phyloP scores from a whole-genome alignment of 2,888 invertebrate genomes.

The Synanthedon tipuliformis region DNA sequence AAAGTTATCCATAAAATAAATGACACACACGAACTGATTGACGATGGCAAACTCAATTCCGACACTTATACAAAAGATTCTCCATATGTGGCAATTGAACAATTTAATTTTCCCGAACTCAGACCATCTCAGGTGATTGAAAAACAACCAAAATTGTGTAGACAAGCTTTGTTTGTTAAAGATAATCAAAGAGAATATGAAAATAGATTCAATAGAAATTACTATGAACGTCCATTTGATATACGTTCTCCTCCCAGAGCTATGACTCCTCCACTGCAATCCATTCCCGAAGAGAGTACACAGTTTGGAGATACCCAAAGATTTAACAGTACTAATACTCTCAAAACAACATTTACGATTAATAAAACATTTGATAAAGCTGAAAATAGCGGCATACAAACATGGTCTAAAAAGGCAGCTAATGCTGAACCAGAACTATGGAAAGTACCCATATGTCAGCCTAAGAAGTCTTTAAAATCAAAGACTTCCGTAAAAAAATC shows the following conservation, averaged over 20 bases:
- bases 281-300: slow-evolving; percentile 62
- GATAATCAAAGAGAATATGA: slow-evolving; percentile 30
- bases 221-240: slow-evolving; percentile 20
- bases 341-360: slow-evolving; percentile 48
- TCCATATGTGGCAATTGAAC: slow-evolving; percentile 39
- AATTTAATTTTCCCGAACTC: slow-evolving; percentile 19
- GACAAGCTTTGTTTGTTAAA: slow-evolving; percentile 51
- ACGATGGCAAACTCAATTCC: slow-evolving; percentile 48
- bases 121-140: slow-evolving; percentile 34
- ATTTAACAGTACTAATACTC: slow-evolving; percentile 36
- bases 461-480: slow-evolving; percentile 31
- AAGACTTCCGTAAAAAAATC: slow-evolving; percentile 26
- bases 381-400: slow-evolving; percentile 24
- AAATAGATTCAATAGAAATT: slow-evolving; percentile 15
- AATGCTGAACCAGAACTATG: slow-evolving; percentile 45
- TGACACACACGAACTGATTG: slow-evolving; percentile 43
- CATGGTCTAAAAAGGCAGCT: slow-evolving; percentile 53
- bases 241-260: slow-evolving; percentile 47
- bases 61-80: slow-evolving; percentile 69
- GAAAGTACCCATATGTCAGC: slow-evolving; percentile 40
- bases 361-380: slow-evolving; percentile 53
- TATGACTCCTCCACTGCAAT: slow-evolving; percentile 48
- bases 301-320: slow-evolving; percentile 42
- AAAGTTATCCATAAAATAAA: slow-evolving; percentile 41
- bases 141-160: slow-evolving; percentile 38